phyloP scores from a whole-genome alignment of 2,888 invertebrate genomes.

The Frankliniella fusca region DNA sequence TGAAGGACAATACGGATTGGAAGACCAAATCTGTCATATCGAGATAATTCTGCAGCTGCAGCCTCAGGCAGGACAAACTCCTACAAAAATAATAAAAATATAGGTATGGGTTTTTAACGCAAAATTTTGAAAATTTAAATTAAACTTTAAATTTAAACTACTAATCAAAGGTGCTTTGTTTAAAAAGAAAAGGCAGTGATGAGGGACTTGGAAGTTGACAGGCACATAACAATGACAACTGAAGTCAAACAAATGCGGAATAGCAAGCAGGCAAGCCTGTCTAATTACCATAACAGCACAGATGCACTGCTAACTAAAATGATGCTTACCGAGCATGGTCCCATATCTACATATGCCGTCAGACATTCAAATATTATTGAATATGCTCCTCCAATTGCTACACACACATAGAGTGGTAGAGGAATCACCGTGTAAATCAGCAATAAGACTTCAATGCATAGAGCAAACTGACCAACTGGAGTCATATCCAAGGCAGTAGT shows the following conservation, averaged over 20 bases:
- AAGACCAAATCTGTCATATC: constrained; percentile 34
- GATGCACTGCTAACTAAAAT: neutral
- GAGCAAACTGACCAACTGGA: constrained; percentile 75
- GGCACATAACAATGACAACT: neutral
- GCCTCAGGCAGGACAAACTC: neutral
- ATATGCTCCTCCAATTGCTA: constrained; percentile 72
- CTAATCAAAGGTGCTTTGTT: neutral
- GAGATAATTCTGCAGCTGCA: constrained; percentile 23
- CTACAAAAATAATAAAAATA: neutral
- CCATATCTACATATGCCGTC: constrained; percentile 13
- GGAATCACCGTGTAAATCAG: constrained; percentile 92
- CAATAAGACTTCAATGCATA: constrained; percentile 81
- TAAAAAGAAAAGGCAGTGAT: neutral
- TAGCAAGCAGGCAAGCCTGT: neutral
- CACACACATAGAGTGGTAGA: constrained; percentile 80
- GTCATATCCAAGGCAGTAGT: constrained; percentile 52
- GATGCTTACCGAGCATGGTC: constrained; percentile 13
- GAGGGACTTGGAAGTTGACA: neutral
- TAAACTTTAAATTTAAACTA: neutral
- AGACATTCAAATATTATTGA: constrained; percentile 72
- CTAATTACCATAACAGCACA: constrained; percentile 4
- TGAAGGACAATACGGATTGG: constrained; percentile 74
- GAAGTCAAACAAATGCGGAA: too few relatives aligned
- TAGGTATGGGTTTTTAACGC: neutral
- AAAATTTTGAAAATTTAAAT: neutral